phyloP scores from a whole-genome alignment of 2,113 vertebrate genomes.

The Carollia perspicillata region DNA sequence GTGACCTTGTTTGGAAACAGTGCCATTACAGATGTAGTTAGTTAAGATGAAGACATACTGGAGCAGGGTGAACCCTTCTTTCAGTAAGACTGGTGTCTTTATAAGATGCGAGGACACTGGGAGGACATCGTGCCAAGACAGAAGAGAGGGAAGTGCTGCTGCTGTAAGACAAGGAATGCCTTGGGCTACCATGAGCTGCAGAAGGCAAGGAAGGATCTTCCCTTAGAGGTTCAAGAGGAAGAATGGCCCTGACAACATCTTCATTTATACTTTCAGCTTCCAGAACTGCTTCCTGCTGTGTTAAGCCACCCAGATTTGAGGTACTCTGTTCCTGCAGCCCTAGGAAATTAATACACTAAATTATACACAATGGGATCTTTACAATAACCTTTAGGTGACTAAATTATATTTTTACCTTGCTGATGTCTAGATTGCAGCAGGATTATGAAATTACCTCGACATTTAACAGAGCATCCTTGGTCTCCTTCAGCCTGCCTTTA shows the following conservation, averaged over 20 bases:
- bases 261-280: background rate
- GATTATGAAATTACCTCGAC: constrained; percentile 86
- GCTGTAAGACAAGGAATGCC: background rate
- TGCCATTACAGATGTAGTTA: background rate
- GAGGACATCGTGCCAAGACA: background rate
- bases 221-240: background rate
- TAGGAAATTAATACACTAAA: background rate
- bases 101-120: background rate
- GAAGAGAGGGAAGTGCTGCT: background rate
- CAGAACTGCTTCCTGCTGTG: background rate
- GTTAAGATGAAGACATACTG: background rate
- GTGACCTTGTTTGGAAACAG: background rate
- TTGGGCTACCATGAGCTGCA: background rate
- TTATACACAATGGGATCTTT: background rate
- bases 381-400: background rate
- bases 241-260: background rate
- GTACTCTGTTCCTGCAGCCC: background rate
- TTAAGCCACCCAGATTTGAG: background rate
- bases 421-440: background rate
- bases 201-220: background rate
- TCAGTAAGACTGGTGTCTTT: background rate
- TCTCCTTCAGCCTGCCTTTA: constrained; percentile 90
- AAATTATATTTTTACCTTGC: background rate
- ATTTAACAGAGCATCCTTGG: constrained; percentile 92
- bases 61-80: background rate